A percentile compares a stretch with the other conserved stretches of the same genome.
Conservation (phyloP, 2,113 vertebrate species). For the Carassius carassius region DNA sequence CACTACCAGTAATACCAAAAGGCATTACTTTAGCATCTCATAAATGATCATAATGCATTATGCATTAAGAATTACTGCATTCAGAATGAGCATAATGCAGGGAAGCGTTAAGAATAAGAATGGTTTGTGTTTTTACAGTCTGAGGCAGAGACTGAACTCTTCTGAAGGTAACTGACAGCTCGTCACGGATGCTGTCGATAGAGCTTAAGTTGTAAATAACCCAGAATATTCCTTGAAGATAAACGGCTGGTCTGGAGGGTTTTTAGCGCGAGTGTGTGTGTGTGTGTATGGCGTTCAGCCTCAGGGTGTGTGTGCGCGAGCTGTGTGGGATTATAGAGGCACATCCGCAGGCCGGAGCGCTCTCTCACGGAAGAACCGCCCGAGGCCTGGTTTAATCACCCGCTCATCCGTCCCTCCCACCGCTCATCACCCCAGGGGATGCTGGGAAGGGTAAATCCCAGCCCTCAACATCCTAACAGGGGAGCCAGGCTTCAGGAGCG, state of each 20-base stretch:
- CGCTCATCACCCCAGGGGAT: slow-evolving; percentile 35
- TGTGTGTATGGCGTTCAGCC: slow-evolving; percentile 9
- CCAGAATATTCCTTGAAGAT: slow-evolving; percentile 36
- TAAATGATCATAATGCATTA: not conserved
- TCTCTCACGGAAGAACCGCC: slow-evolving; percentile 45
- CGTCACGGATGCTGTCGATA: slow-evolving; percentile 7
- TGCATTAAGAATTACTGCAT: not conserved
- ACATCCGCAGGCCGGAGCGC: not conserved
- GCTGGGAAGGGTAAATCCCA: slow-evolving; percentile 43
- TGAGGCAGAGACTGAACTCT: not conserved
- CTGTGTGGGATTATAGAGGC: slow-evolving; percentile 43
- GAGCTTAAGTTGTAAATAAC: slow-evolving; percentile 36
- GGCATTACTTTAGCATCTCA: not conserved
- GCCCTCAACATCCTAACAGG: slow-evolving; percentile 6
- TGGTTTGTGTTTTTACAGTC: not conserved
- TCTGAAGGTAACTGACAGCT: slow-evolving; percentile 9
- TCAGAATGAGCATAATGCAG: not conserved
- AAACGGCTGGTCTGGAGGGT: slow-evolving; percentile 6
- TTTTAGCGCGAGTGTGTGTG: not conserved
- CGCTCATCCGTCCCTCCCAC: slow-evolving; percentile 33
- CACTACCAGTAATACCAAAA: not conserved
- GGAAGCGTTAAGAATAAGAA: not conserved
- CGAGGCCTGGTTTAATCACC: slow-evolving; percentile 53
- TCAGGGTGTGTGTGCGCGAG: not conserved
- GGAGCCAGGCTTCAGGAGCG: slow-evolving; percentile 18